Conservation (phyloP, 2,888 invertebrate species). For the Netelia melanura region DNA sequence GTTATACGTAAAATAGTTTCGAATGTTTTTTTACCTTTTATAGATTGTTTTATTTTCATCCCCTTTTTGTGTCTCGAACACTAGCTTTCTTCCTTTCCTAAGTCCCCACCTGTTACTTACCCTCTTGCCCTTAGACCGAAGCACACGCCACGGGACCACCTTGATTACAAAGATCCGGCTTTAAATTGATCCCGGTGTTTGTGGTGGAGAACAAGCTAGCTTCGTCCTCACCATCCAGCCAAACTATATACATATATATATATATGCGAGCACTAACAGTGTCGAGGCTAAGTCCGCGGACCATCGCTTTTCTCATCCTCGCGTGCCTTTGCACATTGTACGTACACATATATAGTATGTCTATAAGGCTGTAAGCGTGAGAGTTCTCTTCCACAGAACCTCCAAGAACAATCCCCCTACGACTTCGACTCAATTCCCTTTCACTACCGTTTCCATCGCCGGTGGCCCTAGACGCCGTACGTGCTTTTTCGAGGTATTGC, state of each 20-base stretch:
- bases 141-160: constrained; percentile 75
- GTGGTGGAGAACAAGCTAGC: constrained; percentile 71
- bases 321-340: constrained; percentile 49
- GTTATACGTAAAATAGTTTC: neutral
- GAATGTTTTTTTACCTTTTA: neutral
- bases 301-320: neutral
- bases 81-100: constrained; percentile 6
- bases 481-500: constrained; percentile 62
- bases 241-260: neutral
- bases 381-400: constrained; percentile 42
- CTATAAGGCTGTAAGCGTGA: constrained; percentile 1
- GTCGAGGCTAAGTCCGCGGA: constrained; percentile 37
- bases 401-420: constrained; percentile 60
- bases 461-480: constrained; percentile 44
- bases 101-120: no score
- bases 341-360: constrained; percentile 6
- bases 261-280: constrained; percentile 1
- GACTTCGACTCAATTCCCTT: constrained; percentile 31
- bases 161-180: constrained; percentile 84
- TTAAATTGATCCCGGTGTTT: constrained; percentile 82
- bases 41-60: constrained; percentile 1
- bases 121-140: constrained; percentile 57
- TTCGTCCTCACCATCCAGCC: constrained; percentile 17
- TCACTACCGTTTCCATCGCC: constrained; percentile 35
- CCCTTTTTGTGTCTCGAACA: neutral